Percentiles rank a stretch among this genome's conserved stretches.
Evolutionary conservation across 2,113 vertebrate genomes (phyloP).

Genomic region (Ornithorhynchus anatinus): DNA sequence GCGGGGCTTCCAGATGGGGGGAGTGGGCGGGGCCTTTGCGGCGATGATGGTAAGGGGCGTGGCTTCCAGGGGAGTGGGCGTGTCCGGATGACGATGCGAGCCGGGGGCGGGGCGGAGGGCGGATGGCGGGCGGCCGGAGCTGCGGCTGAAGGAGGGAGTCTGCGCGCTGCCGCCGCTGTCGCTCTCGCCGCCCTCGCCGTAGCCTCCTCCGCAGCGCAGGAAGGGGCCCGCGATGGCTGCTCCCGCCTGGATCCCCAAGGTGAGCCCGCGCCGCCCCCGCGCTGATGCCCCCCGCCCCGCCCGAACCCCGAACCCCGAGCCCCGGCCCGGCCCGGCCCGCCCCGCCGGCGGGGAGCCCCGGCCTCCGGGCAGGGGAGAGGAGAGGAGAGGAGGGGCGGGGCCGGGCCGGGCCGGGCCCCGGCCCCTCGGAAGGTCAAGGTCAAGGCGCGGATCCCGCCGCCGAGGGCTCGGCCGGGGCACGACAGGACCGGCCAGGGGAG

Average conservation of each 20-base stretch:
- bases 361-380: not conserved
- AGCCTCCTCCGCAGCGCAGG: not conserved
- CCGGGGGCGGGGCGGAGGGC: not conserved
- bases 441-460: too few species aligned
- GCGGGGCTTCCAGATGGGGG: too few species aligned
- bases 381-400: not conserved
- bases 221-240: slow-evolving; percentile 47
- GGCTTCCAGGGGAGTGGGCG: too few species aligned
- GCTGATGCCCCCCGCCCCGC: not conserved
- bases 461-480: too few species aligned
- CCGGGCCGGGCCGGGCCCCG: not conserved
- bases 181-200: not conserved
- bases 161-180: not conserved
- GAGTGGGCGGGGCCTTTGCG: too few species aligned
- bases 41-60: too few species aligned
- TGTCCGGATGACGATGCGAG: too few species aligned
- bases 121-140: not conserved
- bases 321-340: not conserved
- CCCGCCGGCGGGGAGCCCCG: not conserved
- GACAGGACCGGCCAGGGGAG: not conserved
- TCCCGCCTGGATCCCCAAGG: slow-evolving; percentile 61
- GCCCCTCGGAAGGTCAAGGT: not conserved
- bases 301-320: not conserved
- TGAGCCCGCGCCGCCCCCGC: not conserved
- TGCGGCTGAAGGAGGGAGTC: accelerated